Evolutionary conservation across 1,140 invertebrate species (phyloP).

Genomic region (Streblospio benedicti): DNA sequence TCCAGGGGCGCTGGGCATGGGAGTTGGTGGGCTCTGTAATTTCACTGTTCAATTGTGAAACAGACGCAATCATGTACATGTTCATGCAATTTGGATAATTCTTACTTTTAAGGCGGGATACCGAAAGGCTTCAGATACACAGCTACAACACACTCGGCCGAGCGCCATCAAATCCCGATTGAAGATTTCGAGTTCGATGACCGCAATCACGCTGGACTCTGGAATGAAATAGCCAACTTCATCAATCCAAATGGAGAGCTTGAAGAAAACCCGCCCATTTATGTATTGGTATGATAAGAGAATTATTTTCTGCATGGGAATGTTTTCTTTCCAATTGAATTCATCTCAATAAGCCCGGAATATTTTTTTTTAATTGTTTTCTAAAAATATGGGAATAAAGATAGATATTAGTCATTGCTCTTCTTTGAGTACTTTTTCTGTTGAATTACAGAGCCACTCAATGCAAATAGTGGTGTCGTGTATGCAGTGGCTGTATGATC

Average conservation of each 20-base stretch:
- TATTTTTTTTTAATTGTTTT: too few relatives aligned
- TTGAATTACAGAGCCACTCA: conserved; percentile 15
- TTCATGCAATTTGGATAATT: not conserved
- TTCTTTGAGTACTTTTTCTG: too few relatives aligned
- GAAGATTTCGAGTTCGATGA: conserved; percentile 31
- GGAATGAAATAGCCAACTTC: conserved; percentile 35
- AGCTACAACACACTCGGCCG: conserved; percentile 27
- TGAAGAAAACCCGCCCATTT: conserved; percentile 31
- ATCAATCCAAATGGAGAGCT: conserved; percentile 31
- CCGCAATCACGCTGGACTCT: conserved; percentile 30
- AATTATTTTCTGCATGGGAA: not conserved
- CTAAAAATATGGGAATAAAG: too few relatives aligned
- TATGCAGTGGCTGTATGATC: conserved; percentile 24
- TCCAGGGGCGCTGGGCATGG: too few relatives aligned
- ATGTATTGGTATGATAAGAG: conserved; percentile 25
- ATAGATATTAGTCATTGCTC: too few relatives aligned
- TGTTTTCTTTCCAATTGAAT: not conserved
- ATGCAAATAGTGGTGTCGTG: conserved; percentile 20
- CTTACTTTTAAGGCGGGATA: not conserved
- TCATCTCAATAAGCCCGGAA: too few relatives aligned
- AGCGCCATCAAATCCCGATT: conserved; percentile 35
- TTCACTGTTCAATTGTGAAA: too few relatives aligned
- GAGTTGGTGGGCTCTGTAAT: too few relatives aligned
- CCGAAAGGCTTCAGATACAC: conserved; percentile 27
- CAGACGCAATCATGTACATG: too few relatives aligned